Evolutionary conservation across 2,888 invertebrate species (phyloP), one percentile per base, ranked within the genome.

Genomic region (Dinocampus coccinellae): DNA sequence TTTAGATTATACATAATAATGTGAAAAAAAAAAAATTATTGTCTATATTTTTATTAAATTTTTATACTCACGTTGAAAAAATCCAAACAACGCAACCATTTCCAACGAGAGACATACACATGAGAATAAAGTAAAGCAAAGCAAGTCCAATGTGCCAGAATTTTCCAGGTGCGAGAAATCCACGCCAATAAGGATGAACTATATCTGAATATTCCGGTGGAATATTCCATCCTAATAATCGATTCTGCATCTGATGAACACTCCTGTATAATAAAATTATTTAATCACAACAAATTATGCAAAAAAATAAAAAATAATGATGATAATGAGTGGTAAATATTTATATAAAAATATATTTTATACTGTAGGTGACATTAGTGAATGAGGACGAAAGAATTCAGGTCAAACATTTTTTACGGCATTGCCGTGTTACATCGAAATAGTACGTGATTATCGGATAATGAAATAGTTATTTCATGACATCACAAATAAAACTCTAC

Each of bases 71-170:
- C 93, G 93, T 92, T 83, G 92, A 89, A 83, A 93, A 93, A 81
- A 93, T 92, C 92, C 92, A 93, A 74, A 93, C 89, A 75, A 93
- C 93, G 78, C 92, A 90, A 3, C 93, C 92, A 80, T 93, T 93
- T n/a, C 93, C 93, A 22, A 91, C 88, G 1, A 91, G 60, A 0
- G 92, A 93, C 1, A 90, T 87, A 1, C 90, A 70, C 89, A 93
- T 90, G 33, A 93, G 89, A 81, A 90, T 89, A 24, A 91, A 88
- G 84, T 92, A 93, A 74, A 92, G 88, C 39, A 93, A 89, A 1
- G 92, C 93, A 20, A 93, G 84, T 53, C 91, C 88, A 73, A 91
- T 91, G 81, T 92, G 92, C 89, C 91, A 91, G 82, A 91, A 92
- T 79, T 91, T 92, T 81, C 90, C 91, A 34, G 93, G 92, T 0